Evolutionary conservation across 2,888 invertebrate genomes (phyloP).

Genomic region (Cryptus armator): DNA sequence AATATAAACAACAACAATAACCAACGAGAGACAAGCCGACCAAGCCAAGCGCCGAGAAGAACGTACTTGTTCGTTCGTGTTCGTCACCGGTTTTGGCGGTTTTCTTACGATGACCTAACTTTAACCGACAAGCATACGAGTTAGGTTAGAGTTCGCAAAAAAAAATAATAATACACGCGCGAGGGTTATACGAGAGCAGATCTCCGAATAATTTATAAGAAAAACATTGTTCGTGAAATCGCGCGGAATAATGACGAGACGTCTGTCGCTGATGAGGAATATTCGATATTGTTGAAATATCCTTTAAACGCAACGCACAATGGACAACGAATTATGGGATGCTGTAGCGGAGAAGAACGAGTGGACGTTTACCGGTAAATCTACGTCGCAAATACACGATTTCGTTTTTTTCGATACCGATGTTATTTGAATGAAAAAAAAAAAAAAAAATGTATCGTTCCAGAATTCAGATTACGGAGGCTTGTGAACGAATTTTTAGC

Average conservation of each 20-base stretch:
- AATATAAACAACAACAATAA: background rate
- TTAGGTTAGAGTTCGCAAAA: conserved; percentile 25
- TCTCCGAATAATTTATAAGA: no score
- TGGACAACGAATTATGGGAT: conserved; percentile 39
- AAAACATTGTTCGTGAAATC: no score
- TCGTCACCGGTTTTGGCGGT: conserved; percentile 40
- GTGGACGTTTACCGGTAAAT: conserved; percentile 47
- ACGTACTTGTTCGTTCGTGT: no score
- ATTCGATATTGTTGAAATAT: no score
- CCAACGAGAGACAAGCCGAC: no score
- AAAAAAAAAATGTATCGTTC: background rate
- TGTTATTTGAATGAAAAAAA: background rate
- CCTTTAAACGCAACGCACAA: background rate
- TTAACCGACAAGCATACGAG: background rate
- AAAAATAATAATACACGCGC: background rate
- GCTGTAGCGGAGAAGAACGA: conserved; percentile 13
- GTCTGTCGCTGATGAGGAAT: no score
- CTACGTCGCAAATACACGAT: background rate
- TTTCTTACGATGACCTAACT: conserved; percentile 32
- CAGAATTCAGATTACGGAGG: conserved; percentile 38
- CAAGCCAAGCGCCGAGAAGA: background rate
- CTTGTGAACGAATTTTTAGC: conserved; percentile 29
- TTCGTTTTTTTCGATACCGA: background rate
- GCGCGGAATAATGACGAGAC: no score
- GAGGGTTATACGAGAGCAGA: background rate